These are phyloP conservation scores for Epizoanthus rinbou DNA, from an alignment of 92 coral and sea anemone species.

Conservation along the genomic window DNA sequence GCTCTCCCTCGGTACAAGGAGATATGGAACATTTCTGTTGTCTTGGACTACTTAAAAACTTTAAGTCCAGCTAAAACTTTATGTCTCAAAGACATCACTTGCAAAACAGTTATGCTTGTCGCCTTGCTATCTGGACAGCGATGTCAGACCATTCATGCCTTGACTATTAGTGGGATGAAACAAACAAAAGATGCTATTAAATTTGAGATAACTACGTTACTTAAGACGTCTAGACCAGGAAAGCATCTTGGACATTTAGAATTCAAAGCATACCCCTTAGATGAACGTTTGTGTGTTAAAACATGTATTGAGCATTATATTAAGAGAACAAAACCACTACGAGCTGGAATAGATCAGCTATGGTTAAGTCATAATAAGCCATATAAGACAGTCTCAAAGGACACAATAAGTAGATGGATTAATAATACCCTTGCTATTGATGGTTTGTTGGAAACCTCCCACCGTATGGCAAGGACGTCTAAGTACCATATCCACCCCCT, in stretches of 20 bases:
- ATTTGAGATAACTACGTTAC: conserved; percentile 42
- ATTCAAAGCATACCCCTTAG: conserved; percentile 41
- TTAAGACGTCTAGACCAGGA: conserved; percentile 45
- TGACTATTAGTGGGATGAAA: conserved; percentile 36
- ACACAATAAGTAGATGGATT: too few species aligned
- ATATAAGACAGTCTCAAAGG: conserved; percentile 14
- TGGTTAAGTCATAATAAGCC: conserved; percentile 47
- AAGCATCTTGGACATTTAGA: conserved; percentile 39
- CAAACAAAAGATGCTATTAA: conserved; percentile 17
- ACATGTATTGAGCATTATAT: conserved; percentile 36
- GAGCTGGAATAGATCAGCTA: conserved; percentile 22
- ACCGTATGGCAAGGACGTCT: conserved; percentile 25
- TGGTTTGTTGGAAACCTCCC: conserved; percentile 36
- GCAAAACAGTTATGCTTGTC: conserved; percentile 49
- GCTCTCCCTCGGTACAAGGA: conserved; percentile 54
- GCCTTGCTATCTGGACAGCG: conserved; percentile 54
- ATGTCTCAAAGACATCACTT: conserved; percentile 32
- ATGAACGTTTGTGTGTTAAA: conserved; percentile 28
- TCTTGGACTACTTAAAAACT: conserved; percentile 21
- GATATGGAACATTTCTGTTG: conserved; percentile 48
- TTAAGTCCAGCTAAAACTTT: conserved; percentile 25
- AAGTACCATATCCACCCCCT: conserved; percentile 33
- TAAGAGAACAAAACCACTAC: conserved; percentile 31
- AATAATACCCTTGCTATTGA: neutral
- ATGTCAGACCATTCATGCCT: conserved; percentile 52